Base-by-base conservation (phyloP, 2,888 invertebrate genomes). In the Netelia melanura region DNA sequence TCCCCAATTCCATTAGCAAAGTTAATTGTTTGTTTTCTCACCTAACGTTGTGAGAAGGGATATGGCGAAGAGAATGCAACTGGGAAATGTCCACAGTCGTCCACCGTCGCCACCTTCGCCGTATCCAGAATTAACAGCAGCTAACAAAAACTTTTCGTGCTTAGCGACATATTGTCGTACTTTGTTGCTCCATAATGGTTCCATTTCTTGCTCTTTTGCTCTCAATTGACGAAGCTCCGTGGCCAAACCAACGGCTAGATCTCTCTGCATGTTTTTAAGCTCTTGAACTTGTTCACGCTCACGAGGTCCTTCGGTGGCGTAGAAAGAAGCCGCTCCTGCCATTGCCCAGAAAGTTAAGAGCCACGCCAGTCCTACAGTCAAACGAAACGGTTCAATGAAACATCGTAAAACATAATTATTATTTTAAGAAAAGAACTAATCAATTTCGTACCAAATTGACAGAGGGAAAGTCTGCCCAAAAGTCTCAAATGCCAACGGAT, bases 31-130 rank as follows among this genome's bases (percentile, higher is more conserved):
- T 25, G 17, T 68, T 10, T 70, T 75, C 74, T 90, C 90, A 96
- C 97, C 97, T 77, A 97, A 93, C 52, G 96, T 96, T 0, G 96
- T 96, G 91, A 97, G 94, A 10, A 96, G 94, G n/a, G 96, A 96
- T 56, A 97, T 94, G 9, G 95, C 95, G 90, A 97, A 96, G 25
- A 97, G 94, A 70, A 96, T 94, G 58, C 96, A 96, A 14, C 97
- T 97, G 0, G 96, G 95, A 87, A 96, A 95, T 25, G 96, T 95
- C 97, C 96, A 97, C 84, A 96, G 96, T 83, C 94, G 95, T 1
- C 96, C 96, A 17, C 91, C 89, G 5, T 91, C 89, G 54, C 93
- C 94, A 9, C 95, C 95, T 89, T 95, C 95, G 1, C 95, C 95
- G 86, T 95, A 95, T 3, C 95, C 95, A 10, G 94, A 94, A 84